Conservation (phyloP, 2,113 vertebrate genomes). For the Heteronetta atricapilla region DNA sequence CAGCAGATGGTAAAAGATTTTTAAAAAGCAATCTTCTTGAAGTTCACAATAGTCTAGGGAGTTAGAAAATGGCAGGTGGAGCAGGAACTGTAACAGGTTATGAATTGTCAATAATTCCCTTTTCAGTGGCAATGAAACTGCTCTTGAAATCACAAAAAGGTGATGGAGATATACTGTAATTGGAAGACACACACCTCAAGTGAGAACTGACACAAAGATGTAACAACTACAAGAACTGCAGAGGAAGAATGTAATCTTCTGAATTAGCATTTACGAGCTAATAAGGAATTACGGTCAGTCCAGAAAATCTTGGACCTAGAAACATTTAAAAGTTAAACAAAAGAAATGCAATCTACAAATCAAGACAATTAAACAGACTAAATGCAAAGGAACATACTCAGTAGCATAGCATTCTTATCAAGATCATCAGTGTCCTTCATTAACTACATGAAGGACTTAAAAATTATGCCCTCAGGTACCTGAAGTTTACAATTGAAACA, state of each 20-base stretch:
- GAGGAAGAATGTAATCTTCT: neutral
- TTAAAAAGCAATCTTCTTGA: constrained; percentile 54
- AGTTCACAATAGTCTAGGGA: constrained; percentile 52
- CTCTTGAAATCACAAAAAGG: constrained; percentile 43
- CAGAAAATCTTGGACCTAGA: neutral
- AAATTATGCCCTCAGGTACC: neutral
- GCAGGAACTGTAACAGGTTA: constrained; percentile 57
- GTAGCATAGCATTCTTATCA: neutral
- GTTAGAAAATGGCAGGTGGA: constrained; percentile 54
- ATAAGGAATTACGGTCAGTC: neutral
- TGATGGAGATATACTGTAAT: neutral
- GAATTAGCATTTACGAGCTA: neutral
- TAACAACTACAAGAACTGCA: neutral
- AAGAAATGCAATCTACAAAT: constrained; percentile 17
- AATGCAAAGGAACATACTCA: neutral
- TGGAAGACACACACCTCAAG: constrained; percentile 51
- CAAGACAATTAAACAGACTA: constrained; percentile 7
- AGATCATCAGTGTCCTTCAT: neutral
- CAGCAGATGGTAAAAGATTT: constrained; percentile 65
- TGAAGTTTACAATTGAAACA: neutral
- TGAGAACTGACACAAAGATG: neutral
- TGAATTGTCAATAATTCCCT: constrained; percentile 62
- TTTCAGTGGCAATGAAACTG: constrained; percentile 51
- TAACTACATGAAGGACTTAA: neutral
- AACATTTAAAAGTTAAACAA: neutral